These are phyloP conservation scores for Nowickia ferox DNA, from an alignment of 2,888 invertebrate genomes.

Conservation along the genomic window DNA sequence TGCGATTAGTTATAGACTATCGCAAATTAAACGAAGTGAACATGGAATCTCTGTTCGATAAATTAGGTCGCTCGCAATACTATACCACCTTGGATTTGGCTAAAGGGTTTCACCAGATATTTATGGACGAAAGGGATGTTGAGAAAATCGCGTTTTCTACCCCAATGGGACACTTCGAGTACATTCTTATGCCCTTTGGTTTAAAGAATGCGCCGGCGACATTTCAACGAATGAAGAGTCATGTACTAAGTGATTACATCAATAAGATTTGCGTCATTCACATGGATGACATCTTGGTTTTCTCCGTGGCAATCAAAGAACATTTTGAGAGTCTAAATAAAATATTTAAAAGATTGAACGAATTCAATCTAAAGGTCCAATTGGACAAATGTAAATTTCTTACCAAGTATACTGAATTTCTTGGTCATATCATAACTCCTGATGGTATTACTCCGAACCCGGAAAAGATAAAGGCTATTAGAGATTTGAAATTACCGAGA, in stretches of 20 bases:
- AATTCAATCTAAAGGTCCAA: constrained; percentile 7
- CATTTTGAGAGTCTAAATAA: constrained; percentile 19
- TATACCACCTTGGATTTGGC: not conserved
- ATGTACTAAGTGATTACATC: too few relatives aligned
- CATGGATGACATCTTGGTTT: too few relatives aligned
- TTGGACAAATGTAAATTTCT: constrained; percentile 9
- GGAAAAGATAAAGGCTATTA: constrained; percentile 11
- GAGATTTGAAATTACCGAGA: not conserved
- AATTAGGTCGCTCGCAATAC: constrained; percentile 15
- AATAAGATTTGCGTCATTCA: too few relatives aligned
- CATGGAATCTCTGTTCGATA: not conserved
- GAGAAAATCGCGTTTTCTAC: constrained; percentile 33
- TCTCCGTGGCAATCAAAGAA: not conserved
- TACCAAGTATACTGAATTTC: constrained; percentile 1
- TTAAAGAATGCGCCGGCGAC: not conserved
- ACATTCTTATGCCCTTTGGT: constrained; percentile 5
- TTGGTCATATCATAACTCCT: constrained; percentile 15
- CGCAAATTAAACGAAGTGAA: too few relatives aligned
- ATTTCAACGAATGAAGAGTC: too few relatives aligned
- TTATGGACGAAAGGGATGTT: constrained; percentile 32
- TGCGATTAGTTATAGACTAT: too few relatives aligned
- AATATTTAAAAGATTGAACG: constrained; percentile 11
- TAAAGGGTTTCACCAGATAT: constrained; percentile 33
- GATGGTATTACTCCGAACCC: constrained; percentile 15
- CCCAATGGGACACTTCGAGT: constrained; percentile 37